Percentiles rank a stretch among this genome's conserved stretches.
Conservation (phyloP, 1,140 invertebrate genomes). For the Drosophila melanogaster region DNA sequence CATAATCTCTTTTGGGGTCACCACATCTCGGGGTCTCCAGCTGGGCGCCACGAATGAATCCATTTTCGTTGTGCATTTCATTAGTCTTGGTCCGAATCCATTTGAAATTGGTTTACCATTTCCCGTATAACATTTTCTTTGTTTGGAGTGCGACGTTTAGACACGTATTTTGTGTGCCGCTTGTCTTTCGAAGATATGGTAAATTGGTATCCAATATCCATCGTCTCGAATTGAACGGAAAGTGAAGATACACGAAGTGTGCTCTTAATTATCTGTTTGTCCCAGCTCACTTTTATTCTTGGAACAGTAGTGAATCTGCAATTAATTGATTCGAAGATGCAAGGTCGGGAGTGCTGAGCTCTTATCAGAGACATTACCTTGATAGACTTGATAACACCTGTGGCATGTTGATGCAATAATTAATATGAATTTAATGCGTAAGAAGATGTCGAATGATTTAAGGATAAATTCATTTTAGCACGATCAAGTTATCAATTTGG, state of each 20-base stretch:
- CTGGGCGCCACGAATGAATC: slow-evolving; percentile 59
- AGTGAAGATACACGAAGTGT: slow-evolving; percentile 15
- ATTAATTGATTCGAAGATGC: slow-evolving; percentile 41
- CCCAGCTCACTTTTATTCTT: slow-evolving; percentile 14
- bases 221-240: slow-evolving; percentile 17
- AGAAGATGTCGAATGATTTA: too few relatives aligned
- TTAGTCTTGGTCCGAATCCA: slow-evolving; percentile 24
- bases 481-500: too few relatives aligned
- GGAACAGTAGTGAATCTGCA: slow-evolving; percentile 15
- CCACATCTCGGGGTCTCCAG: slow-evolving; percentile 45
- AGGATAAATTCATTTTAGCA: too few relatives aligned
- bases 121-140: slow-evolving; percentile 31
- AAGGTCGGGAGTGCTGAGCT: slow-evolving; percentile 5
- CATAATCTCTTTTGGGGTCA: slow-evolving; percentile 24
- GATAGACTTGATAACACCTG: neutral
- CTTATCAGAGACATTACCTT: neutral
- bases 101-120: slow-evolving; percentile 66
- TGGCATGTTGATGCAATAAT: too few relatives aligned
- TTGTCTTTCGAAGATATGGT: slow-evolving; percentile 44
- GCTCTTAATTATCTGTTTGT: slow-evolving; percentile 34
- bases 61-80: slow-evolving; percentile 52
- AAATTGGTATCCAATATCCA: slow-evolving; percentile 18
- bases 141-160: slow-evolving; percentile 52
- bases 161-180: slow-evolving; percentile 54
- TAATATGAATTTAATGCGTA: too few relatives aligned